These are phyloP conservation scores for Bovichtus diacanthus DNA, from an alignment of 2,797 vertebrate species.

Conservation along the genomic window DNA sequence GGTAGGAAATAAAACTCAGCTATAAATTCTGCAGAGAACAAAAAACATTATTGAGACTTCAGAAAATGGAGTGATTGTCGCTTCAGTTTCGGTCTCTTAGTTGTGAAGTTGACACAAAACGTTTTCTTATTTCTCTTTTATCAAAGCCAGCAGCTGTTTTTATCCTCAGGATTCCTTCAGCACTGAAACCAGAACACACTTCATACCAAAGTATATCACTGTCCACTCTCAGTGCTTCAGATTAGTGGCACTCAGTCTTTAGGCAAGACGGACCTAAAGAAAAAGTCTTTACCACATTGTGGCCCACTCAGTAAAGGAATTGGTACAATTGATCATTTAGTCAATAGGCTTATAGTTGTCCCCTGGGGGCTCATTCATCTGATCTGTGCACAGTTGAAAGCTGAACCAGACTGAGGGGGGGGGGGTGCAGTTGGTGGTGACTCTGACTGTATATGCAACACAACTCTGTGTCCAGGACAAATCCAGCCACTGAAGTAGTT, in stretches of 20 bases:
- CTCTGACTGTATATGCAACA: conserved; percentile 29
- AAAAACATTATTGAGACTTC: conserved; percentile 8
- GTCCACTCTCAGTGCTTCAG: conserved; percentile 6
- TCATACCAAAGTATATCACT: conserved; percentile 6
- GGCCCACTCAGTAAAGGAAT: conserved; percentile 24
- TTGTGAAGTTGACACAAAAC: conserved; percentile 26
- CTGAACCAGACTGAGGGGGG: conserved; percentile 54
- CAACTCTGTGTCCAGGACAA: not conserved
- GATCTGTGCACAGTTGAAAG: conserved; percentile 47
- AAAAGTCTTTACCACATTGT: conserved; percentile 22
- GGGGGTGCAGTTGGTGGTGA: conserved; percentile 34
- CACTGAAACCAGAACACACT: conserved; percentile 16
- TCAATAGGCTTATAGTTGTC: conserved; percentile 43
- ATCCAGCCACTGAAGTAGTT: conserved; percentile 11
- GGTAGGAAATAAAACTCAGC: not conserved
- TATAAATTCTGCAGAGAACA: conserved; percentile 2
- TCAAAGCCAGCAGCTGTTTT: conserved; percentile 40
- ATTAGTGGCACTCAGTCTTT: conserved; percentile 38
- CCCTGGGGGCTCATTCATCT: conserved; percentile 47
- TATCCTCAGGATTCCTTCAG: conserved; percentile 26
- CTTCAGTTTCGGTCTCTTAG: conserved; percentile 1
- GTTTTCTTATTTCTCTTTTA: conserved; percentile 30
- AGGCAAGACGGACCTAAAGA: conserved; percentile 18
- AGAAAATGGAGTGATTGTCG: not conserved
- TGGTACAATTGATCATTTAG: conserved; percentile 35